Evolutionary conservation across 2,888 invertebrate genomes (phyloP).

Genomic region (Nomada goodeniana): DNA sequence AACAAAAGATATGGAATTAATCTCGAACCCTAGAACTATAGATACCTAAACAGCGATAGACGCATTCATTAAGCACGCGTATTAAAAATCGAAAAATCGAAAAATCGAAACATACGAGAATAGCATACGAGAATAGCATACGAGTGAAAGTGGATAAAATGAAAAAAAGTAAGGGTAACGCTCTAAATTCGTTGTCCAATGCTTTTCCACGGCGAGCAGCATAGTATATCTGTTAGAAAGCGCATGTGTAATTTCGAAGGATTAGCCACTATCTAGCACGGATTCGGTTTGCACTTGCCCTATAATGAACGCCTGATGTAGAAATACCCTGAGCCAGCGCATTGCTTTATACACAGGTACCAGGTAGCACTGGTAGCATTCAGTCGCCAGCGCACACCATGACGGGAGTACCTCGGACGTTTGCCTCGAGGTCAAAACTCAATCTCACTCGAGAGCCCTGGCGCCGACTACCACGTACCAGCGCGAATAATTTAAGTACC

Average conservation of each 20-base stretch:
- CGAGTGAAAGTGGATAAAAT: conserved; percentile 1
- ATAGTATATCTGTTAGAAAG: neutral
- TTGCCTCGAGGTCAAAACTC: conserved; percentile 69
- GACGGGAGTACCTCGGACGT: conserved; percentile 40
- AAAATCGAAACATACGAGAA: neutral
- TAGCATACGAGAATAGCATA: neutral
- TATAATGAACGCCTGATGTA: conserved; percentile 74
- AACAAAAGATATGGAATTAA: too few species aligned
- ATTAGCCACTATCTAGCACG: conserved; percentile 72
- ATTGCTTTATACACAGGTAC: conserved; percentile 56
- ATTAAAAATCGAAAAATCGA: neutral
- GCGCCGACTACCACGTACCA: conserved; percentile 52
- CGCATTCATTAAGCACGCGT: neutral
- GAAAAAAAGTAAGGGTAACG: conserved; percentile 12
- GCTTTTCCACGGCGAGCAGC: neutral
- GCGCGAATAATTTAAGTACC: conserved; percentile 56
- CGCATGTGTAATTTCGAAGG: conserved; percentile 54
- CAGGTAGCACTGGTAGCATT: conserved; percentile 64
- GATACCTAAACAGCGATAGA: too few species aligned
- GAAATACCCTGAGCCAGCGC: conserved; percentile 72
- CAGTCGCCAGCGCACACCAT: conserved; percentile 32
- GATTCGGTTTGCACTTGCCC: conserved; percentile 46
- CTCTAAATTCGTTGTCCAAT: conserved; percentile 5
- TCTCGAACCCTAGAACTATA: too few species aligned
- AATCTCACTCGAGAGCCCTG: conserved; percentile 51